A percentile compares a stretch with the other conserved stretches of the same genome.
Evolutionary conservation across 2,113 vertebrate genomes (phyloP).

Genomic region (Brachyistius frenatus): DNA sequence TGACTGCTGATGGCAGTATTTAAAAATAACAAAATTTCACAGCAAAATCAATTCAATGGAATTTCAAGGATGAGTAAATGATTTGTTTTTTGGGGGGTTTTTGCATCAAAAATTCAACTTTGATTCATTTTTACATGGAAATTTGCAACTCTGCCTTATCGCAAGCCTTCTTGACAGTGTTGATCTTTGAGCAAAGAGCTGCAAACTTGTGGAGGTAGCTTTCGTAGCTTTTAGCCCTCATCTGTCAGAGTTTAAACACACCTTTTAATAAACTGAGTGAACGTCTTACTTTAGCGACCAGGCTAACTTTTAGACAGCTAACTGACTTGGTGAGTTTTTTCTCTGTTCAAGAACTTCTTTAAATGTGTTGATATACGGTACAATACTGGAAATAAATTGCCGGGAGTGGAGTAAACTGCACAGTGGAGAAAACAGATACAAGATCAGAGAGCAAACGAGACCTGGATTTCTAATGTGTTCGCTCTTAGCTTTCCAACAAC

Average conservation of each 20-base stretch:
- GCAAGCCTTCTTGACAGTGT: no score
- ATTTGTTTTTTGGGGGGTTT: no score
- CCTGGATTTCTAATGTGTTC: neutral
- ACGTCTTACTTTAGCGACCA: no score
- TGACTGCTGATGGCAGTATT: neutral
- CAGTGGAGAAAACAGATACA: neutral
- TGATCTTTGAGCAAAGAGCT: no score
- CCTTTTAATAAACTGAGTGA: no score
- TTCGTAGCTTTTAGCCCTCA: no score
- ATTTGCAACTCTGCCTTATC: neutral
- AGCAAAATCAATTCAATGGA: neutral
- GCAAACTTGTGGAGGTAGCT: no score
- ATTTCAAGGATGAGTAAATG: neutral
- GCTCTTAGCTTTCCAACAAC: neutral
- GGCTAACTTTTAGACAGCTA: no score
- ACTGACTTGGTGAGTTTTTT: no score
- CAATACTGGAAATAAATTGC: neutral
- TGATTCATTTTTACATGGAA: neutral
- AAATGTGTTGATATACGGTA: no score
- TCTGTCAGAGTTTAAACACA: no score
- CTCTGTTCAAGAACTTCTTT: no score
- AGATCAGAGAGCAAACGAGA: neutral
- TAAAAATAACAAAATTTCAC: neutral
- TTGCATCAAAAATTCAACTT: neutral
- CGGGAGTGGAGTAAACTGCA: neutral